These are phyloP conservation scores for Fregetta grallaria DNA, from an alignment of 2,113 vertebrate genomes.

Conservation along the genomic window DNA sequence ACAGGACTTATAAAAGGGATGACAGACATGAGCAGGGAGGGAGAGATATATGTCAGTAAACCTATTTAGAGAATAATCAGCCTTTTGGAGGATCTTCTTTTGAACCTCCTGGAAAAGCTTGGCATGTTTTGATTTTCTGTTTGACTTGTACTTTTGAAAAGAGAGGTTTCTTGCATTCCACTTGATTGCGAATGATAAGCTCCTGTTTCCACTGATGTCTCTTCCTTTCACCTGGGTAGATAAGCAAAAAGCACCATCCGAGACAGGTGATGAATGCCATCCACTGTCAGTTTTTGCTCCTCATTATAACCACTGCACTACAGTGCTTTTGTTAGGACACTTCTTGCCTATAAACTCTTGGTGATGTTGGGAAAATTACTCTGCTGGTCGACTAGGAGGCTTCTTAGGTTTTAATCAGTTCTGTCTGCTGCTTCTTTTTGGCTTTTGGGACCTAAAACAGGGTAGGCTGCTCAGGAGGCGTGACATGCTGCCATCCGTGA, in stretches of 20 bases:
- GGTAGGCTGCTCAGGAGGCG: rapidly evolving
- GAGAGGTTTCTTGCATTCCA: neutral
- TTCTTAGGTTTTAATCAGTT: neutral
- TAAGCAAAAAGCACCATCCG: neutral
- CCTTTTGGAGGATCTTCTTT: neutral
- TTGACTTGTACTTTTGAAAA: neutral
- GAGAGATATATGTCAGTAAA: neutral
- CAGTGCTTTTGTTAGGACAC: neutral
- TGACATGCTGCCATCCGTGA: neutral
- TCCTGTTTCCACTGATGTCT: neutral
- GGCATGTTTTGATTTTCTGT: neutral
- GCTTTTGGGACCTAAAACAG: neutral
- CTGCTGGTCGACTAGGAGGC: neutral
- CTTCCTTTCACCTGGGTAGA: neutral
- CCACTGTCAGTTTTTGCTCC: neutral
- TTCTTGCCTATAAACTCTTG: neutral
- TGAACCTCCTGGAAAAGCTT: neutral
- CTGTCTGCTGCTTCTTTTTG: neutral
- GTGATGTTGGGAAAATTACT: neutral
- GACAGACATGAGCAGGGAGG: neutral
- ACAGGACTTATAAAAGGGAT: neutral
- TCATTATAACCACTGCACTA: neutral
- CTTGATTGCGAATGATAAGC: neutral
- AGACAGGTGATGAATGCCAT: neutral
- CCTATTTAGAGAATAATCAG: neutral